Conservation (phyloP, 2,113 vertebrate species). For the Morone saxatilis region DNA sequence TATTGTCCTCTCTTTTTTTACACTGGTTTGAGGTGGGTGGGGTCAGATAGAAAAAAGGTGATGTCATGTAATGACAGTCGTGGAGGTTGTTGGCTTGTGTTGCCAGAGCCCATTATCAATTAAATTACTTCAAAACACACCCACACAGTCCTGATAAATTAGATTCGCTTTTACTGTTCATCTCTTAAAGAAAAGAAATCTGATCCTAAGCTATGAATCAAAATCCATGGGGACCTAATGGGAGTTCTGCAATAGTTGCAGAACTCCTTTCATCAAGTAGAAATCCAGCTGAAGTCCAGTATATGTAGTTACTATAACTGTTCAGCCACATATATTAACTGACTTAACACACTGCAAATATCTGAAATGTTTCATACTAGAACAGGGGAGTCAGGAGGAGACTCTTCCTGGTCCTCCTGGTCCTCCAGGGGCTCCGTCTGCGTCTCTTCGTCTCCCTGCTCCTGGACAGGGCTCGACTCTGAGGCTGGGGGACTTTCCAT, state of each 20-base stretch:
- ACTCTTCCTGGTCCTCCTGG: slow-evolving; percentile 66
- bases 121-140: not conserved
- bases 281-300: not conserved
- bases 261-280: not conserved
- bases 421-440: slow-evolving; percentile 68
- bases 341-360: not conserved
- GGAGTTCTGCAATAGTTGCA: not conserved
- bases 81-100: not conserved
- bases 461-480: slow-evolving; percentile 69
- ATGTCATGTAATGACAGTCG: not conserved
- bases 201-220: not conserved
- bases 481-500: slow-evolving; percentile 30
- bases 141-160: not conserved
- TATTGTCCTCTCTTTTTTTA: not conserved
- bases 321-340: not conserved
- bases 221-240: no score
- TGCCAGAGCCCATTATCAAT: not conserved
- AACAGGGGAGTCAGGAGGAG: slow-evolving; percentile 70
- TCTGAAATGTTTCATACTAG: slow-evolving; percentile 45
- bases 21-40: no score
- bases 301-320: not conserved
- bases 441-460: slow-evolving; percentile 73
- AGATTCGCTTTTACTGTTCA: not conserved
- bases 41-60: not conserved
- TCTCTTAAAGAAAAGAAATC: not conserved